Percentiles rank a stretch among this genome's conserved stretches.
Conservation (phyloP, 2,113 vertebrate genomes). For the Rafetus swinhoei region DNA sequence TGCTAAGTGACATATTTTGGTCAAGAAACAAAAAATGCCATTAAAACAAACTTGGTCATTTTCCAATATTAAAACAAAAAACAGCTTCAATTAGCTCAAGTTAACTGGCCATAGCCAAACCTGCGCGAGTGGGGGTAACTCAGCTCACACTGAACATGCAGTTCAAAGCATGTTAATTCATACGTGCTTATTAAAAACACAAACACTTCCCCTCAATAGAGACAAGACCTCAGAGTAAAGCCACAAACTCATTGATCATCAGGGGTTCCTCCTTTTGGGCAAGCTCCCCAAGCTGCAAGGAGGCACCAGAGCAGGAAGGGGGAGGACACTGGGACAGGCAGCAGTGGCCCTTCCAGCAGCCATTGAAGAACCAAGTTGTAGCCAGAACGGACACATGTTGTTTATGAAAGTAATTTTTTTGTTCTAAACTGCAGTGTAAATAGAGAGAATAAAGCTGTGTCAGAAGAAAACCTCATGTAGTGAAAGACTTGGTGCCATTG, state of each 20-base stretch:
- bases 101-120: background rate
- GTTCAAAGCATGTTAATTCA: background rate
- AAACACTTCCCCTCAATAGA: background rate
- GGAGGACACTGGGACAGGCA: too few species aligned
- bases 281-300: too few species aligned
- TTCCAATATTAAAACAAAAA: background rate
- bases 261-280: background rate
- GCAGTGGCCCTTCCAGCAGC: too few species aligned
- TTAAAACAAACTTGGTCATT: background rate
- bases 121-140: background rate
- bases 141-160: background rate
- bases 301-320: too few species aligned
- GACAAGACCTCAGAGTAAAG: background rate
- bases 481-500: background rate
- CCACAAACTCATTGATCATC: background rate
- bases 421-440: background rate
- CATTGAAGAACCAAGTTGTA: background rate
- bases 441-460: background rate
- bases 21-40: background rate
- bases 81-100: background rate
- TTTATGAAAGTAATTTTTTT: background rate
- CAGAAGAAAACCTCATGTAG: accelerated
- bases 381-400: background rate
- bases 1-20: background rate
- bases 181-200: background rate